Base-by-base conservation (phyloP, 2,113 vertebrate genomes). In the Scartelaos histophorus region DNA sequence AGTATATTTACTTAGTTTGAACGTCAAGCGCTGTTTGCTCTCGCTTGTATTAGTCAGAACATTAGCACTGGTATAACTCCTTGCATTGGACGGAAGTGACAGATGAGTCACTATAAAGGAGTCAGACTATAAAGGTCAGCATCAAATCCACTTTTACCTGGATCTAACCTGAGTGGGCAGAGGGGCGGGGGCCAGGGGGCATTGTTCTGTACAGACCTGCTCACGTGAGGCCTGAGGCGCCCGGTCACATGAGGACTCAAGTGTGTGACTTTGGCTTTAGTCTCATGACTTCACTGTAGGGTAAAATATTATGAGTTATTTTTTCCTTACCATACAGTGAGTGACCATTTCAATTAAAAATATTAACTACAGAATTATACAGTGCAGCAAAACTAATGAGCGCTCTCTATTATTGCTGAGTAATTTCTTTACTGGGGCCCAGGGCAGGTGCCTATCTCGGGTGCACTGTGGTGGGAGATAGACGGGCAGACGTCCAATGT, bases 161-260 rank as follows among this genome's bases (percentile, higher is more conserved):
- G 17, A 3, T 7, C 2, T 21, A 10, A 38, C 17, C 34, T 29
- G 25, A 15, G 24, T 13, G 24, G 25, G 60, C 7, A 35, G 3
- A 16, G 29, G 0, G 29, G 29, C 7, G 17, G 29, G 29, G 16
- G 17, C 6, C 25, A 34, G 9, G 29, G 34, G 2, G 7, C 61
- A 64, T 64, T 64, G 61, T 64, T 64, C 19, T n/a, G 61, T 34
- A 64, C 38, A 64, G 61, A 64, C 29, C 16, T 34, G 5, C 16
- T 64, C 29, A 38, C 29, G 16, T 38, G 34, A 64, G 61, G 61
- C 61, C 34, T 13, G 19, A n/a, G 34, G 58, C 16, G 57, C 3
- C 22, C 5, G 60, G 29, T 62, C 60, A 19, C 13, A 62, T 62
- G 60, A 62, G 60, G 13, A 60, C 57, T 60, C 15, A 24, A 60